Evolutionary conservation across 2,888 invertebrate species (phyloP).

Genomic region (Plagodis dolabraria): DNA sequence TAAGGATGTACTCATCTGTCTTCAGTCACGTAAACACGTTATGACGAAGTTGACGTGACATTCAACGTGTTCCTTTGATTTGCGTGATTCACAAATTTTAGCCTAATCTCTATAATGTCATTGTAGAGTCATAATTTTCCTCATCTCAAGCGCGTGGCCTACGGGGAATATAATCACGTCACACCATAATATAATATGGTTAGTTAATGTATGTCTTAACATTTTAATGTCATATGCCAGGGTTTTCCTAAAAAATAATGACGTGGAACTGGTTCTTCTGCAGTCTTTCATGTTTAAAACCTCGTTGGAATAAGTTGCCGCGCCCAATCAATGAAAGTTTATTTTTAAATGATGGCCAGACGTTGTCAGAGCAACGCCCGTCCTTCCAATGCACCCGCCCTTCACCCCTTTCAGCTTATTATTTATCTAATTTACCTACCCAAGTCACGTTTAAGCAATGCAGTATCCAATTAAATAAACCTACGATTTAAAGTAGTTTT

Average conservation of each 20-base stretch:
- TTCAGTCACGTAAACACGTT: slow-evolving; percentile 40
- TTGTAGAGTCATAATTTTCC: slow-evolving; percentile 18
- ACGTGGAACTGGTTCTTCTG: slow-evolving; percentile 28
- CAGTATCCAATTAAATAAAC: no score
- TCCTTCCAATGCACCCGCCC: slow-evolving; percentile 64
- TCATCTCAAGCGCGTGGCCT: slow-evolving; percentile 17
- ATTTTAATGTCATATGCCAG: slow-evolving; percentile 9
- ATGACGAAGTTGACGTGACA: slow-evolving; percentile 25
- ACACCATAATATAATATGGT: slow-evolving; percentile 9
- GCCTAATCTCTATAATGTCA: slow-evolving; percentile 7
- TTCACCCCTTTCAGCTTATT: slow-evolving; percentile 17
- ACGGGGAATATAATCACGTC: slow-evolving; percentile 33
- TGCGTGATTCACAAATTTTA: slow-evolving; percentile 28
- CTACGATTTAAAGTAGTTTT: neutral
- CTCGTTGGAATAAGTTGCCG: slow-evolving; percentile 31
- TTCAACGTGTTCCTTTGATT: slow-evolving; percentile 17
- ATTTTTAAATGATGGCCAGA: slow-evolving; percentile 45
- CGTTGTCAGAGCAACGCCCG: slow-evolving; percentile 65
- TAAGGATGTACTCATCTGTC: slow-evolving; percentile 27
- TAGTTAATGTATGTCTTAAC: slow-evolving; percentile 6
- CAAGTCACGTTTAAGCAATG: no score
- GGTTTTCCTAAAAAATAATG: slow-evolving; percentile 23
- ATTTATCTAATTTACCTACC: slow-evolving; percentile 14
- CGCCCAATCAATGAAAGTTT: slow-evolving; percentile 49
- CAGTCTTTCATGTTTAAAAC: slow-evolving; percentile 31